Conservation (phyloP, 35 echinoderm and acorn worm species). For the Ophioderma brevispina region DNA sequence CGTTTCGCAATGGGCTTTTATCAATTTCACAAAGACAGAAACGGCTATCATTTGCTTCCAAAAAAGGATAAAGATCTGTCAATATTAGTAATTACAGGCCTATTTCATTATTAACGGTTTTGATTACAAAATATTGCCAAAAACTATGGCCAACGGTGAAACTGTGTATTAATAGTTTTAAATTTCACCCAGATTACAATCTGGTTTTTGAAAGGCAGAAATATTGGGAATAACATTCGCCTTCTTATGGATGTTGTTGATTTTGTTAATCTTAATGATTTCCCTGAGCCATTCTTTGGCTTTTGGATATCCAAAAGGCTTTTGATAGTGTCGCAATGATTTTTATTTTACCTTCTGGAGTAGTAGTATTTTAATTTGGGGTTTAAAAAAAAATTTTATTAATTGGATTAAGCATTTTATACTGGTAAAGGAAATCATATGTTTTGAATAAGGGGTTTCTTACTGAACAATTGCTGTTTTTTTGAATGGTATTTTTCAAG, state of each 20-base stretch:
- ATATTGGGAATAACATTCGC: background rate
- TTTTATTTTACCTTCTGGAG: background rate
- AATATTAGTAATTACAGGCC: too few species aligned
- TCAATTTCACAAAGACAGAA: background rate
- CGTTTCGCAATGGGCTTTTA: background rate
- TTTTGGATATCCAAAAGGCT: background rate
- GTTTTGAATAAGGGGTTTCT: conserved; percentile 9
- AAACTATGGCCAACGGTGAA: background rate
- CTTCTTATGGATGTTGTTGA: too few species aligned
- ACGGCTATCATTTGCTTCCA: background rate
- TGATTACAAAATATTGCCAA: background rate
- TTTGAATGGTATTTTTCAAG: background rate
- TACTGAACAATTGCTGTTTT: background rate
- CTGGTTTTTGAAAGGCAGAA: background rate
- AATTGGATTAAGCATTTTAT: background rate
- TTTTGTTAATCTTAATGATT: background rate
- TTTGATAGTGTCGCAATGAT: background rate
- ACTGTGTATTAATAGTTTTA: background rate
- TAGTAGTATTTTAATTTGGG: conserved; percentile 5
- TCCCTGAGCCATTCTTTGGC: background rate
- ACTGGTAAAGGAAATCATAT: background rate
- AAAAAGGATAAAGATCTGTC: too few species aligned
- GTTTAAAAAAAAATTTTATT: background rate
- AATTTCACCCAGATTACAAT: background rate
- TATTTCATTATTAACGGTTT: too few species aligned